Evolutionary conservation across 2,797 vertebrate genomes (phyloP).

Genomic region (Hippopotamyrus pictus): DNA sequence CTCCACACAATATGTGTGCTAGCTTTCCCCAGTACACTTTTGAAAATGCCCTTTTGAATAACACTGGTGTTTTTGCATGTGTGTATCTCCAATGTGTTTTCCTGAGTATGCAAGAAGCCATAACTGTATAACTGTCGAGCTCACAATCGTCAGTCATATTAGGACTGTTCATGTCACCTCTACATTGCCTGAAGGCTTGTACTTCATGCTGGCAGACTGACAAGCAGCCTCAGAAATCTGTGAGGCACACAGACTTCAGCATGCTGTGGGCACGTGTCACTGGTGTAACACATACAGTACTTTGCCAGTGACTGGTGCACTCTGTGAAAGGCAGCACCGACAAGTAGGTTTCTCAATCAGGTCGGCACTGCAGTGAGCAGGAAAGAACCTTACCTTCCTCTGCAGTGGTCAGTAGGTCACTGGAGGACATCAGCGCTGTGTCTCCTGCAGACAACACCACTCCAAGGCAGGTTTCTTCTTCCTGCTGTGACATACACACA

Average conservation of each 20-base stretch:
- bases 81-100: background rate
- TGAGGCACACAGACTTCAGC: background rate
- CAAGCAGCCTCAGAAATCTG: background rate
- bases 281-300: background rate
- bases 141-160: background rate
- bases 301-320: background rate
- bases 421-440: slow-evolving; percentile 70
- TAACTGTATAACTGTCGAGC: background rate
- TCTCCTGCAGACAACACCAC: slow-evolving; percentile 68
- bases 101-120: background rate
- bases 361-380: slow-evolving; percentile 20
- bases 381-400: slow-evolving; percentile 72
- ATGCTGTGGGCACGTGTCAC: background rate
- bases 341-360: background rate
- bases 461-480: slow-evolving; percentile 77
- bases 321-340: background rate
- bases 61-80: background rate
- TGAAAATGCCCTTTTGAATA: background rate
- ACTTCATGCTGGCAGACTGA: background rate
- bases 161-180: background rate
- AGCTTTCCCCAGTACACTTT: background rate
- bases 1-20: background rate
- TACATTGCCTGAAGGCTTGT: background rate
- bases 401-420: slow-evolving; percentile 66
- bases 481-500: slow-evolving; percentile 50